Conservation (phyloP, 2,888 invertebrate genomes). For the Electrophaes corylata region DNA sequence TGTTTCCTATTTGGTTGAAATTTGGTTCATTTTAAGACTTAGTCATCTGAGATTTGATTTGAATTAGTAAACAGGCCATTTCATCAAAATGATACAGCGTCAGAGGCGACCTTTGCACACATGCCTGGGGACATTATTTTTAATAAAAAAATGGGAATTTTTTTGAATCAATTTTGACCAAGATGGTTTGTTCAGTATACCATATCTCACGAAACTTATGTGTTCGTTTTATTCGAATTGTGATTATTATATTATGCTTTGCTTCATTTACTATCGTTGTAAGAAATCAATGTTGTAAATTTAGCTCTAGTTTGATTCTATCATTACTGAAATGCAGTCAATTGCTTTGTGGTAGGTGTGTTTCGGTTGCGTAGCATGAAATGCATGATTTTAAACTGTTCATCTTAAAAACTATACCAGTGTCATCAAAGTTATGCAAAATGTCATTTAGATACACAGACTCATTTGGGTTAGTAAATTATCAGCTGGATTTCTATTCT, state of each 20-base stretch:
- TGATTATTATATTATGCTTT: neutral
- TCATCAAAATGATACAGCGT: too few species aligned
- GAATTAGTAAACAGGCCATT: too few species aligned
- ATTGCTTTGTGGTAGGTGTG: slow-evolving; percentile 18
- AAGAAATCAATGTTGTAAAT: slow-evolving; percentile 5
- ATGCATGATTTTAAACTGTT: slow-evolving; percentile 51
- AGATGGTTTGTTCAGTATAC: too few species aligned
- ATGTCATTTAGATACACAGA: slow-evolving; percentile 8
- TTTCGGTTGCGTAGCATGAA: slow-evolving; percentile 53
- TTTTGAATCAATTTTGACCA: too few species aligned
- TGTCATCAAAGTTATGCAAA: slow-evolving; percentile 12
- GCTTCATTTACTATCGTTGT: neutral
- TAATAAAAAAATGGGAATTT: too few species aligned
- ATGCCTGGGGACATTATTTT: too few species aligned
- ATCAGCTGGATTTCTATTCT: slow-evolving; percentile 31
- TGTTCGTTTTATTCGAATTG: neutral
- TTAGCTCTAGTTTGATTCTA: slow-evolving; percentile 2
- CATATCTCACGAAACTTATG: too few species aligned
- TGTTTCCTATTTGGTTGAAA: too few species aligned
- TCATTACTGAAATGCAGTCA: slow-evolving; percentile 13
- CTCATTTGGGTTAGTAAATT: slow-evolving; percentile 55
- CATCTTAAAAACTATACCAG: neutral
- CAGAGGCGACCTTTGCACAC: too few species aligned
- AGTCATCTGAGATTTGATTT: too few species aligned
- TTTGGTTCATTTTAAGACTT: too few species aligned